Percentiles rank a stretch among this genome's conserved stretches.
Conservation (phyloP, 2,888 invertebrate species). For the Dusona sp. region DNA sequence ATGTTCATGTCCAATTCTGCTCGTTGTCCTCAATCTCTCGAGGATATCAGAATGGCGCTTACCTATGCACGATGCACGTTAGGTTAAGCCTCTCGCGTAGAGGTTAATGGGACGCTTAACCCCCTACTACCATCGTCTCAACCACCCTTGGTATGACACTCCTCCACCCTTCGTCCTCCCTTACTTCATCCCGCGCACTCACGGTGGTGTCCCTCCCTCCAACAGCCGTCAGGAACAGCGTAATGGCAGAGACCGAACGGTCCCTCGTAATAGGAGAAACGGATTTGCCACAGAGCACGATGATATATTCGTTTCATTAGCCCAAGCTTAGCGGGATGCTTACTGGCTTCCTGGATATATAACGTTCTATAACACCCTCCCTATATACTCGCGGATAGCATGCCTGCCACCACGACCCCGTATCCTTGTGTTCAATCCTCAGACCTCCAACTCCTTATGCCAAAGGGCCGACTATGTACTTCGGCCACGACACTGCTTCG, state of each 20-base stretch:
- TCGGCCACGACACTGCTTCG: slow-evolving; percentile 20
- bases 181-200: slow-evolving; percentile 22
- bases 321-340: slow-evolving; percentile 73
- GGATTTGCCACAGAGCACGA: slow-evolving; percentile 77
- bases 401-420: slow-evolving; percentile 14
- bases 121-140: slow-evolving; percentile 57
- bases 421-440: slow-evolving; percentile 42
- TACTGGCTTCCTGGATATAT: slow-evolving; percentile 51
- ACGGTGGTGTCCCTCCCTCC: not conserved
- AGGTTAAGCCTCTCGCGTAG: slow-evolving; percentile 63
- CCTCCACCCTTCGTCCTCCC: slow-evolving; percentile 16
- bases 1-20: slow-evolving; percentile 48
- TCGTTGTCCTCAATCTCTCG: slow-evolving; percentile 54
- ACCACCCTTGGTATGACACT: slow-evolving; percentile 19
- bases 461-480: slow-evolving; percentile 38
- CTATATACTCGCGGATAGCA: slow-evolving; percentile 18
- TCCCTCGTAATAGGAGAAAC: slow-evolving; percentile 78
- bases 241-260: slow-evolving; percentile 76
- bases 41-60: slow-evolving; percentile 63
- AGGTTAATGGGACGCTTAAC: slow-evolving; percentile 80
- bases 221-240: slow-evolving; percentile 71
- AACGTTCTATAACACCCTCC: slow-evolving; percentile 22
- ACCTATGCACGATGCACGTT: slow-evolving; percentile 68
- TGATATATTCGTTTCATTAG: slow-evolving; percentile 82
- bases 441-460: slow-evolving; percentile 36